These are phyloP conservation scores for Chrysaora quinquecirrha DNA, from an alignment of 30 jellyfish, hydroid and myxozoan species.

Conservation along the genomic window DNA sequence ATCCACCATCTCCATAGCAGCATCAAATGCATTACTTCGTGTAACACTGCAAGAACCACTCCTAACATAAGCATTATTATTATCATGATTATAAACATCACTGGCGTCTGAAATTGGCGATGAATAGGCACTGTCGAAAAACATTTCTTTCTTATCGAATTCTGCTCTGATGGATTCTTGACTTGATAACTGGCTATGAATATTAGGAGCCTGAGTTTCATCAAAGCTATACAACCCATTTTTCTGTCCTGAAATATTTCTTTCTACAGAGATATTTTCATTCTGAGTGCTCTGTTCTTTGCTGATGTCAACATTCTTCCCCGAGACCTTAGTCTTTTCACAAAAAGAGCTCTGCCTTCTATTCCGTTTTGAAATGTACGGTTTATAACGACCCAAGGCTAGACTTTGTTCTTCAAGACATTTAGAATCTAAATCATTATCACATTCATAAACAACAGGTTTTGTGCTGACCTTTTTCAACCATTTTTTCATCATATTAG, in stretches of 20 bases:
- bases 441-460: not conserved
- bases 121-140: slow-evolving; percentile 6
- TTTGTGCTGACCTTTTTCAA: not conserved
- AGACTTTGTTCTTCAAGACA: not conserved
- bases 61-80: not conserved
- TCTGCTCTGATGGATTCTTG: not conserved
- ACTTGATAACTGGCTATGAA: not conserved
- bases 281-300: not conserved
- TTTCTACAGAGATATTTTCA: not conserved
- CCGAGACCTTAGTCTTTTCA: not conserved
- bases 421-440: not conserved
- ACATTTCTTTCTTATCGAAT: not conserved
- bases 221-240: not conserved
- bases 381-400: not conserved
- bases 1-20: not conserved
- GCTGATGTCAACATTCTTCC: not conserved
- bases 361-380: not conserved
- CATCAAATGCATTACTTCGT: not conserved
- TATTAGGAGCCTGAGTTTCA: not conserved
- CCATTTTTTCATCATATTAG: not conserved
- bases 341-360: not conserved
- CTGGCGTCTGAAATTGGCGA: slow-evolving; percentile 3
- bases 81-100: not conserved
- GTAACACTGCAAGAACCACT: not conserved
- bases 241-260: not conserved